Evolutionary conservation across 2,797 vertebrate species (phyloP).

Genomic region (Loris lydekkerianus): DNA sequence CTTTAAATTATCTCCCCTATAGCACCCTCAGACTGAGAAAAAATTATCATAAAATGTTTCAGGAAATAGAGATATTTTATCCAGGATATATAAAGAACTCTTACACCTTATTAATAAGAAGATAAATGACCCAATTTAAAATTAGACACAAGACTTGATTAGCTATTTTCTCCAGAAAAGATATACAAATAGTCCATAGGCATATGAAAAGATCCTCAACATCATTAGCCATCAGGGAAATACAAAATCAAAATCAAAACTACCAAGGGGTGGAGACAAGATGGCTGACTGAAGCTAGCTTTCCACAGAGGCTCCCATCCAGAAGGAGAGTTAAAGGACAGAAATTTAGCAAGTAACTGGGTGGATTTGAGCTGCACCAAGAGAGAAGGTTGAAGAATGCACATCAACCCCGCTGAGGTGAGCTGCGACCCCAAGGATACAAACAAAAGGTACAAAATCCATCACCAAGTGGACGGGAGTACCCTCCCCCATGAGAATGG

Average conservation of each 20-base stretch:
- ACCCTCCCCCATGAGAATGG: too few relatives aligned
- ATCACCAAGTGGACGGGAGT: too few relatives aligned
- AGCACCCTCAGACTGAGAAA: not conserved
- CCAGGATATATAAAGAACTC: constrained; percentile 26
- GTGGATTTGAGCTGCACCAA: too few relatives aligned
- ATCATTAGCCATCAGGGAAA: not conserved
- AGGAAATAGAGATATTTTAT: constrained; percentile 57
- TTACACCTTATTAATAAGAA: constrained; percentile 28
- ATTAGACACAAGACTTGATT: not conserved
- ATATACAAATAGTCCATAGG: not conserved
- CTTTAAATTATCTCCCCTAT: constrained; percentile 41
- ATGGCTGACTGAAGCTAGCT: too few relatives aligned
- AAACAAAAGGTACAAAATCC: too few relatives aligned
- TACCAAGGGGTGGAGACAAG: not conserved
- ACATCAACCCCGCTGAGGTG: too few relatives aligned
- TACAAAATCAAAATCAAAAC: not conserved
- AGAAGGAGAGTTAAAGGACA: too few relatives aligned
- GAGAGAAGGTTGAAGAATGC: too few relatives aligned
- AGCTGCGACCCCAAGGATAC: too few relatives aligned
- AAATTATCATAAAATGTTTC: constrained; percentile 21
- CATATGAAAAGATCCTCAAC: not conserved
- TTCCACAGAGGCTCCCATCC: too few relatives aligned
- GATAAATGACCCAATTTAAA: constrained; percentile 4
- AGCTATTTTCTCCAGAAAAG: constrained; percentile 47
- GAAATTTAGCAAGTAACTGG: too few relatives aligned